Evolutionary conservation across 2,797 vertebrate species (phyloP).

Genomic region (Cryptoblepharus egeriae): DNA sequence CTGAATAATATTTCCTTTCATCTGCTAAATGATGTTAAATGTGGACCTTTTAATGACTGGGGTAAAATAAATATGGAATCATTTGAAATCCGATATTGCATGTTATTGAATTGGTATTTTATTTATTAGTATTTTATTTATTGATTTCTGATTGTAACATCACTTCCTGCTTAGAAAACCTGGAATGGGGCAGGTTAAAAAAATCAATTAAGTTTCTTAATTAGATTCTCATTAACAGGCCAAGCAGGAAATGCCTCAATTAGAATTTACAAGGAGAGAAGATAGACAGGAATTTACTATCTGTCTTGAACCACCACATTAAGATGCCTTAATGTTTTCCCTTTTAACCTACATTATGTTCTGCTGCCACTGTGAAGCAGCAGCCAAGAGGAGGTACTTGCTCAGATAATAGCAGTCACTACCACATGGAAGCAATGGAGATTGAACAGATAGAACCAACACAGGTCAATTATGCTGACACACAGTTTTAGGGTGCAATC

Average conservation of each 20-base stretch:
- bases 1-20: background rate
- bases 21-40: background rate
- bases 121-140: constrained; percentile 8
- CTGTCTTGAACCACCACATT: constrained; percentile 10
- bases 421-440: background rate
- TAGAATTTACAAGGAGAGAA: background rate
- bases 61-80: background rate
- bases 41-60: background rate
- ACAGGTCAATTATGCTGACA: background rate
- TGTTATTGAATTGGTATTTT: constrained; percentile 13
- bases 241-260: background rate
- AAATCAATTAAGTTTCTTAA: constrained; percentile 7
- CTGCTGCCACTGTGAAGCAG: background rate
- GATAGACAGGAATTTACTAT: background rate
- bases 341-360: constrained; percentile 1
- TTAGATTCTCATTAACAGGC: constrained; percentile 15
- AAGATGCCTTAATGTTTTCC: constrained; percentile 16
- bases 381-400: background rate
- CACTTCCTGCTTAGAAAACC: background rate
- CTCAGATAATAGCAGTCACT: background rate
- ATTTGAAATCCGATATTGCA: background rate
- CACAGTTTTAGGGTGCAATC: too few relatives aligned
- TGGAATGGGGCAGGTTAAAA: background rate
- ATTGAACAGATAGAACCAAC: background rate
- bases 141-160: constrained; percentile 7